Evolutionary conservation across 2,797 vertebrate genomes (phyloP), one percentile per base, ranked within the genome.

Genomic region (Chelon auratus): DNA sequence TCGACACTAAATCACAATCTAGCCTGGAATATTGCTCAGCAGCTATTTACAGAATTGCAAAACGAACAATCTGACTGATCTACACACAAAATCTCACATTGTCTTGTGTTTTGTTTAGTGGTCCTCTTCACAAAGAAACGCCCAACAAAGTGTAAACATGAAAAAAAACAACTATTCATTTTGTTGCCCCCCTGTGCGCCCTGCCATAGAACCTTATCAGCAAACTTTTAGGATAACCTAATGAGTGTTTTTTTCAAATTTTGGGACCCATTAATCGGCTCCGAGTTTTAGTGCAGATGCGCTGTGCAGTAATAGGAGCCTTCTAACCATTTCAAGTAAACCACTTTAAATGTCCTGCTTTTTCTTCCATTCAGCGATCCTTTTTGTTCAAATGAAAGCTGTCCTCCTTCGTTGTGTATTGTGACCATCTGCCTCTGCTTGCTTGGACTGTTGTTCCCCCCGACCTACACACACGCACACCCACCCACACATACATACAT

Each of bases 401-500:
- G 77, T 82, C 86, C 75, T 87, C 87, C 72, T 11, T 71, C 60
- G 52, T 51, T 77, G 78, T 67, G 78, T 90, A 83, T 55, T 88
- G 93, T 94, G 91, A 93, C 94, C 92, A 90, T 95, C 94, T 94
- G 95, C 94, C 94, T 83, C 86, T 59, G 79, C 77, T 72, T 87
- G 83, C 74, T 68, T 76, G 85, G 75, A 92, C 86, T 76, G 64
- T 79, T 69, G 56, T 1, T 50, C 75, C 68, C 90, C 89, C 88
- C 58, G 77, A 52, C 56, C 30, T 24, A 33, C 17, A 42, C 50
- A 20, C 48, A n/a, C 17, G 13, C 37, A 7, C 45, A 30, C 36
- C 6, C 68, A 2, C 18, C 11, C 62, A 4, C 78, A 52, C 52
- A 37, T 24, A 24, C 17, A 42, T 43, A 20, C 48, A n/a, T 26